Conservation (phyloP, 2,797 vertebrate species). For the Psittacula echo region DNA sequence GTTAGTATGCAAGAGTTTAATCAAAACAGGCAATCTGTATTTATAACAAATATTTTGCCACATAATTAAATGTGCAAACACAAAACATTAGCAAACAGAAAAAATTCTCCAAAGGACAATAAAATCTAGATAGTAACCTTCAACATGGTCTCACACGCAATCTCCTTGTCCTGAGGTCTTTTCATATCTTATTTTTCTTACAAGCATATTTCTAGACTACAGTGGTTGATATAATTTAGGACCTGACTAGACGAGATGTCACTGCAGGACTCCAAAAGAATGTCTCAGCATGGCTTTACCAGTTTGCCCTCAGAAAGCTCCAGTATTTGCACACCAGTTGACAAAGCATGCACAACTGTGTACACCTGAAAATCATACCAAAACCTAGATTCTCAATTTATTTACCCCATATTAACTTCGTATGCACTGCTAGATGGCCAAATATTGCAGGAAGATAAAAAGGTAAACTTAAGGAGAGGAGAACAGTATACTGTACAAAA, state of each 20-base stretch:
- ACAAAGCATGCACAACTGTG: background rate
- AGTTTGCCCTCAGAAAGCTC: background rate
- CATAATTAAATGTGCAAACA: background rate
- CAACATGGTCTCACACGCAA: background rate
- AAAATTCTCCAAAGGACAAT: background rate
- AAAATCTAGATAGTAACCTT: background rate
- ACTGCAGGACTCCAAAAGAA: background rate
- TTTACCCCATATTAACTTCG: background rate
- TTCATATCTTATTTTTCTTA: background rate
- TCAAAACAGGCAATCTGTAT: background rate
- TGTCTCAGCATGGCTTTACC: background rate
- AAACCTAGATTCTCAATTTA: background rate
- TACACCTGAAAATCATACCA: background rate
- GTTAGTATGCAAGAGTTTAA: background rate
- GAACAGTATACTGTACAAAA: background rate
- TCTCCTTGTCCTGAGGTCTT: background rate
- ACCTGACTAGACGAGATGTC: background rate
- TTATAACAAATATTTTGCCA: background rate
- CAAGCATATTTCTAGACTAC: background rate
- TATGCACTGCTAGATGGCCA: background rate
- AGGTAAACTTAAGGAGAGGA: background rate
- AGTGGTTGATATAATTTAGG: background rate
- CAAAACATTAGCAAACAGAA: background rate
- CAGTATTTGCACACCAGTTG: background rate
- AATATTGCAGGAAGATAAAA: background rate